Evolutionary conservation across 2,888 invertebrate genomes (phyloP).

Genomic region (Boloria euphrosyne): DNA sequence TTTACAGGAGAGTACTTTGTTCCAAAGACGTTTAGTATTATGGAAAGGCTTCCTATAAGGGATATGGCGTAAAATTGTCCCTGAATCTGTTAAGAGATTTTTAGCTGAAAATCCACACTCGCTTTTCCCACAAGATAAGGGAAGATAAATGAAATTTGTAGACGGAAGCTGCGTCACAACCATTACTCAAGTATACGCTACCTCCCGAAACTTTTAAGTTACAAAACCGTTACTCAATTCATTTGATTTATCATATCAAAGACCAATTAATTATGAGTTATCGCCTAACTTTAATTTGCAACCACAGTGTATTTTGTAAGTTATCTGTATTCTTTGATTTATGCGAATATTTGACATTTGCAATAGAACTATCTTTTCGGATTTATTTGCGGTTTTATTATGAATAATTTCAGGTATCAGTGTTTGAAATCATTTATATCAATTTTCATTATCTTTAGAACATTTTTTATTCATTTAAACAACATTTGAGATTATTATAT

Average conservation of each 20-base stretch:
- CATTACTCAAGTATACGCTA: slow-evolving; percentile 37
- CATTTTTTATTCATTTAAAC: too few species aligned
- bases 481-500: too few species aligned
- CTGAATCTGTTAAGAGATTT: slow-evolving; percentile 23
- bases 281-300: slow-evolving; percentile 2
- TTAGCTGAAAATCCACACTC: slow-evolving; percentile 23
- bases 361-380: too few species aligned
- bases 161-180: slow-evolving; percentile 18
- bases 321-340: too few species aligned
- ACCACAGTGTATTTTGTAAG: too few species aligned
- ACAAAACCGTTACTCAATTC: slow-evolving; percentile 26
- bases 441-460: too few species aligned
- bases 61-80: neutral
- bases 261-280: slow-evolving; percentile 21
- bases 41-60: neutral
- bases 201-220: slow-evolving; percentile 31
- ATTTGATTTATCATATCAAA: slow-evolving; percentile 12
- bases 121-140: slow-evolving; percentile 34
- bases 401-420: too few species aligned
- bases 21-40: too few species aligned
- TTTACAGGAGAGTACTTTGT: too few species aligned
- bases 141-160: slow-evolving; percentile 37
- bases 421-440: too few species aligned
- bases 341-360: too few species aligned
- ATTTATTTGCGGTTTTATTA: too few species aligned